Percentiles rank a stretch among this genome's conserved stretches.
These are phyloP conservation scores for Saccostrea cuccullata DNA, from an alignment of 1,140 invertebrate genomes.

Conservation along the genomic window DNA sequence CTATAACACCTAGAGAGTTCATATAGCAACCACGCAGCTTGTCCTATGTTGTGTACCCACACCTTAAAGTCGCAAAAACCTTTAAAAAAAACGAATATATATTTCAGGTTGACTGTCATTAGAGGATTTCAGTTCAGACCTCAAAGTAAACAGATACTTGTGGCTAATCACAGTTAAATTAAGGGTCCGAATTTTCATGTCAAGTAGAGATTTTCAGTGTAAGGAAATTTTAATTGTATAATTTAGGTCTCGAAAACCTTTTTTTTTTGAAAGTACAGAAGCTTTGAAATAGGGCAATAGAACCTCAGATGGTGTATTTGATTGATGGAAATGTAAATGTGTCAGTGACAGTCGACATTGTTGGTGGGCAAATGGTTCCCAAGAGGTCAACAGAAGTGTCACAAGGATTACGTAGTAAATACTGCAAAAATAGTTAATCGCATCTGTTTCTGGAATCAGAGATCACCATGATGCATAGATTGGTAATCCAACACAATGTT, in stretches of 20 bases:
- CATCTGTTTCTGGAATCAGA: slow-evolving; percentile 33
- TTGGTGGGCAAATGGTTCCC: slow-evolving; percentile 5
- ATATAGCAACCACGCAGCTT: background rate
- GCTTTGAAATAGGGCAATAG: background rate
- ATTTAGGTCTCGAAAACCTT: slow-evolving; percentile 12
- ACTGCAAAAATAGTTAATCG: background rate
- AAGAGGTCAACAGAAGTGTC: slow-evolving; percentile 1
- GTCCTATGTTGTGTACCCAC: background rate
- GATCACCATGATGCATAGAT: background rate
- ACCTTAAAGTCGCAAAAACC: background rate
- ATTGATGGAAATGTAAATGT: slow-evolving; percentile 8
- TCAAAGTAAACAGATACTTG: background rate
- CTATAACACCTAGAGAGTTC: background rate
- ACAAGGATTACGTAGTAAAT: background rate
- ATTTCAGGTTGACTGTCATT: background rate
- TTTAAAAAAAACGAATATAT: background rate
- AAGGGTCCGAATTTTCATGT: background rate
- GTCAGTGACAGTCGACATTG: background rate
- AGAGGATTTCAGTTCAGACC: background rate
- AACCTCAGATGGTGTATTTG: background rate
- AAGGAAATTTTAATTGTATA: background rate
- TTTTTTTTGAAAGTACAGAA: background rate
- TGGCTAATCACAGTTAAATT: background rate
- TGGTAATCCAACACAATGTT: slow-evolving; percentile 13
- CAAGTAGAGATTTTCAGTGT: slow-evolving; percentile 24